Evolutionary conservation across 2,113 vertebrate genomes (phyloP).

Genomic region (Mionectes macconnelli): DNA sequence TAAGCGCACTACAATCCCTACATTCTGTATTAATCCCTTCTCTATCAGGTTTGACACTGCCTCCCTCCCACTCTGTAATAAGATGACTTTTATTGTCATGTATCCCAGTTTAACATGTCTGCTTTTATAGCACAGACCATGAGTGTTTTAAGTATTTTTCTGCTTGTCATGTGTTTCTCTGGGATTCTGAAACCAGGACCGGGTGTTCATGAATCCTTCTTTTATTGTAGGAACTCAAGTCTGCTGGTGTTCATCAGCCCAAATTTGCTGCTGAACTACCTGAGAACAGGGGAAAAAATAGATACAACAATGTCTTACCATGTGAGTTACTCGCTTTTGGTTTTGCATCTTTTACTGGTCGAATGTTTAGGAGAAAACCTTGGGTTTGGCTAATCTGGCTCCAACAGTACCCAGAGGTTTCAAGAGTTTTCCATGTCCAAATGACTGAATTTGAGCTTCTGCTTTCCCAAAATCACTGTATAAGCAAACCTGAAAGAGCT

Average conservation of each 20-base stretch:
- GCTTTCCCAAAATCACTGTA: not conserved
- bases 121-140: not conserved
- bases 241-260: conserved; percentile 82
- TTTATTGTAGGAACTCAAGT: conserved; percentile 83
- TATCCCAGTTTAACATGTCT: not conserved
- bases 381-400: not conserved
- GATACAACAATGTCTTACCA: conserved; percentile 94
- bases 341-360: not conserved
- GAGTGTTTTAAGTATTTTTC: not conserved
- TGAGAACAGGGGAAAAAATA: conserved; percentile 95
- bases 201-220: not conserved
- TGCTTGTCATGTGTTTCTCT: not conserved
- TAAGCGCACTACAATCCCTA: not conserved
- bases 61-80: not conserved
- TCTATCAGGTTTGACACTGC: not conserved
- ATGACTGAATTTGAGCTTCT: not conserved
- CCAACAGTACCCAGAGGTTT: not conserved
- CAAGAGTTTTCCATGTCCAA: not conserved
- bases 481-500: not conserved
- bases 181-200: not conserved
- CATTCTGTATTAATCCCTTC: not conserved
- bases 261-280: conserved; percentile 79
- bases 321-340: conserved; percentile 79
- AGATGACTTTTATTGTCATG: not conserved
- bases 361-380: not conserved